phyloP scores from a whole-genome alignment of 2,888 invertebrate species.

The Melanostoma scalare region DNA sequence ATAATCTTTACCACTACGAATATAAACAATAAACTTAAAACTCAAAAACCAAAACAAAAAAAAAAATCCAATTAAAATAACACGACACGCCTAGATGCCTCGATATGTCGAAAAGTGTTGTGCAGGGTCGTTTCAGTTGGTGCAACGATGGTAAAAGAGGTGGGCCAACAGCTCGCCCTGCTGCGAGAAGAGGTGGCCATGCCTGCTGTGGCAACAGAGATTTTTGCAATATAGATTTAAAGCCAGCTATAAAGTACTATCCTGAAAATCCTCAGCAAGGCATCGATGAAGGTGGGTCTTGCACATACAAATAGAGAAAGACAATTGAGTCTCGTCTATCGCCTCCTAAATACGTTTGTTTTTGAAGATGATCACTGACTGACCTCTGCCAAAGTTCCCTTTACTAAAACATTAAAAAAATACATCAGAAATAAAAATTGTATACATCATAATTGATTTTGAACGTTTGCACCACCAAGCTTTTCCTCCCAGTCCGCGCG shows the following conservation, averaged over 20 bases:
- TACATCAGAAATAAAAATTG: conserved; percentile 9
- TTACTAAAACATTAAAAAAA: conserved; percentile 58
- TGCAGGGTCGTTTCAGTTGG: conserved; percentile 81
- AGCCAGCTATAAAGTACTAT: conserved; percentile 80
- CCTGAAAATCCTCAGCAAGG: conserved; percentile 75
- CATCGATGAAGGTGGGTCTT: conserved; percentile 74
- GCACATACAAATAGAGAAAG: conserved; percentile 35
- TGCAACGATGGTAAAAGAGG: conserved; percentile 80
- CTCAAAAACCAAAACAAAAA: conserved; percentile 39
- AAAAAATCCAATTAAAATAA: conserved; percentile 47
- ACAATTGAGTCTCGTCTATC: conserved; percentile 51
- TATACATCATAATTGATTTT: conserved; percentile 40
- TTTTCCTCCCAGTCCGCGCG: conserved; percentile 63
- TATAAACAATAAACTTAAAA: not conserved
- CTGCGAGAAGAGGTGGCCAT: conserved; percentile 79
- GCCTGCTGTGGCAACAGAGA: conserved; percentile 81
- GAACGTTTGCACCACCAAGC: conserved; percentile 57
- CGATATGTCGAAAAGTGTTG: conserved; percentile 80
- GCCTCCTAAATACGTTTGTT: conserved; percentile 69
- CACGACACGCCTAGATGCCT: conserved; percentile 77
- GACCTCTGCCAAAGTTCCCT: conserved; percentile 63
- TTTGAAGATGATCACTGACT: conserved; percentile 70
- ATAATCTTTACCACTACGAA: conserved; percentile 42
- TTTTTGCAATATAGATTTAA: conserved; percentile 82
- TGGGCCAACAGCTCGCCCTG: conserved; percentile 81